phyloP scores from a whole-genome alignment of 2,888 invertebrate species.

The Orgyia antiqua region DNA sequence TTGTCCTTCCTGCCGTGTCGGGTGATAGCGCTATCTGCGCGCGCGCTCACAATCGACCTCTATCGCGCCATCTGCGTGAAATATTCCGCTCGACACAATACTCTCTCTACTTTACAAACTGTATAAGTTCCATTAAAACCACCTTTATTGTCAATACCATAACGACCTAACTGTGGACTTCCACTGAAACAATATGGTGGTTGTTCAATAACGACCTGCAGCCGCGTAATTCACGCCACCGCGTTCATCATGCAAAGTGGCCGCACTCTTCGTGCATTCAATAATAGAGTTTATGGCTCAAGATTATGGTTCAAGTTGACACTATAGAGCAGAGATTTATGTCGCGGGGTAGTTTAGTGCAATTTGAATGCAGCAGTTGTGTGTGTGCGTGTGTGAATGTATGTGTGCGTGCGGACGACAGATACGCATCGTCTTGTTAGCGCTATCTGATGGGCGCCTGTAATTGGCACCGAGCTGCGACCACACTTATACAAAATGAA shows the following conservation, averaged over 20 bases:
- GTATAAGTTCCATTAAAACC: not conserved
- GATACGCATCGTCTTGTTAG: slow-evolving; percentile 76
- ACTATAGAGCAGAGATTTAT: slow-evolving; percentile 34
- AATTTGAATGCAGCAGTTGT: slow-evolving; percentile 51
- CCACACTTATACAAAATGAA: slow-evolving; percentile 35
- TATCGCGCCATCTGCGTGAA: slow-evolving; percentile 72
- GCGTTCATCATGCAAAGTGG: slow-evolving; percentile 72
- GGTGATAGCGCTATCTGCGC: slow-evolving; percentile 46
- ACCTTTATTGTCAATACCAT: slow-evolving; percentile 7
- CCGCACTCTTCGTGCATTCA: slow-evolving; percentile 13
- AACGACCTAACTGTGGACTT: slow-evolving; percentile 16
- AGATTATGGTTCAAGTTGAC: slow-evolving; percentile 15
- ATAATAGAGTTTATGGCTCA: slow-evolving; percentile 15
- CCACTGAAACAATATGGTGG: slow-evolving; percentile 8
- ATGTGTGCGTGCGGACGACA: slow-evolving; percentile 20
- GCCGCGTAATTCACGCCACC: slow-evolving; percentile 73
- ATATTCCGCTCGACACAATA: slow-evolving; percentile 59
- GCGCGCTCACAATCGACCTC: slow-evolving; percentile 49
- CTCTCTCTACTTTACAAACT: slow-evolving; percentile 22
- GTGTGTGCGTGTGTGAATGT: slow-evolving; percentile 4
- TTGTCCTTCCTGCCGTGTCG: slow-evolving; percentile 56
- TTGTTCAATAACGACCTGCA: slow-evolving; percentile 55
- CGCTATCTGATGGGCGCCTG: slow-evolving; percentile 70
- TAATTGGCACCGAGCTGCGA: slow-evolving; percentile 67
- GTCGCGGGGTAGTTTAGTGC: slow-evolving; percentile 53